A percentile compares a stretch with the other conserved stretches of the same genome.
These are phyloP conservation scores for Mugil cephalus DNA, from an alignment of 2,113 vertebrate species.

Conservation along the genomic window DNA sequence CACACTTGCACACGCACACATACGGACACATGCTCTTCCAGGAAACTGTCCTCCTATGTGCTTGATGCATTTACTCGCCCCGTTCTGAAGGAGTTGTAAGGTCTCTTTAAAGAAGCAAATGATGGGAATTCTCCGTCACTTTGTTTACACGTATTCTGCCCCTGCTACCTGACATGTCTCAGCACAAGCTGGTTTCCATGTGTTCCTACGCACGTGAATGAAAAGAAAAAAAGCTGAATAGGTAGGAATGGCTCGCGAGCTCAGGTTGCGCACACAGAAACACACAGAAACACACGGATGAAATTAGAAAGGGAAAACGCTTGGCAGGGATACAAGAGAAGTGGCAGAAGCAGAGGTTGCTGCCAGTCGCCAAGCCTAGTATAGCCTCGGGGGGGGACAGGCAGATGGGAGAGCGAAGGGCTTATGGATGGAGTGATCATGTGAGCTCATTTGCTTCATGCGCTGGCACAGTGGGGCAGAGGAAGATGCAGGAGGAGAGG, in stretches of 20 bases:
- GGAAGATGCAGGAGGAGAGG: constrained; percentile 26
- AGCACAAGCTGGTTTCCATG: background rate
- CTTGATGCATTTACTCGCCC: constrained; percentile 57
- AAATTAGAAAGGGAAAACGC: background rate
- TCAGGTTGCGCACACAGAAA: background rate
- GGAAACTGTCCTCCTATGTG: constrained; percentile 60
- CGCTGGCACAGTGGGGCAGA: constrained; percentile 38
- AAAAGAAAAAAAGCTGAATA: too few species aligned
- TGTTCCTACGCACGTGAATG: too few species aligned
- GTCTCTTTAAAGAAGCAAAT: constrained; percentile 55
- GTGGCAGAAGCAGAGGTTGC: constrained; percentile 50
- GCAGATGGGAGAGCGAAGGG: constrained; percentile 60
- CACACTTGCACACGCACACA: constrained; percentile 42
- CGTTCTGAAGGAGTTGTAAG: constrained; percentile 61
- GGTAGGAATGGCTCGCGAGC: background rate
- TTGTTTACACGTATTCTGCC: constrained; percentile 27
- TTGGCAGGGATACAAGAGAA: constrained; percentile 31
- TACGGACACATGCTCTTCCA: constrained; percentile 57
- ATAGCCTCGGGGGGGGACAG: constrained; percentile 41
- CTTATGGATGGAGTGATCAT: constrained; percentile 55
- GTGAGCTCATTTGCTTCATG: constrained; percentile 58
- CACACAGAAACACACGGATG: background rate
- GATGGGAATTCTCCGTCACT: constrained; percentile 44
- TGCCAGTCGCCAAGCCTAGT: constrained; percentile 43
- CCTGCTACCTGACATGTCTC: constrained; percentile 5